These are phyloP conservation scores for Rhabdophis nuchalis DNA, from an alignment of 2,797 vertebrate genomes.

Conservation along the genomic window DNA sequence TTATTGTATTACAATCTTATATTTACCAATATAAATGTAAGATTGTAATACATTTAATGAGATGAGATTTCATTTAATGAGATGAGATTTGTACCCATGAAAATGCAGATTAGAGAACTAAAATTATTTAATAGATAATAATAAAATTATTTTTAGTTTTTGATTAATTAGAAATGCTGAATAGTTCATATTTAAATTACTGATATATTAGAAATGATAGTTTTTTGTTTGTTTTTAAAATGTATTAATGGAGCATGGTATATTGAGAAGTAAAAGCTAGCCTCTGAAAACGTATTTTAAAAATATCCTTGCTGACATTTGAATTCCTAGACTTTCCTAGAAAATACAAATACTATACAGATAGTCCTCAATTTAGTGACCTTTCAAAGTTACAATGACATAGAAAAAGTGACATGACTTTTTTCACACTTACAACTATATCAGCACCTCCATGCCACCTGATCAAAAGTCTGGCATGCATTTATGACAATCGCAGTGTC, in stretches of 20 bases:
- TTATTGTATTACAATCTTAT: not conserved
- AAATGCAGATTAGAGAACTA: not conserved
- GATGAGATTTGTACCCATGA: not conserved
- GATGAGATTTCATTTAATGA: not conserved
- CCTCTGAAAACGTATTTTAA: not conserved
- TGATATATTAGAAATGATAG: not conserved
- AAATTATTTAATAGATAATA: not conserved
- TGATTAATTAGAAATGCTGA: not conserved
- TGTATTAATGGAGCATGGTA: not conserved
- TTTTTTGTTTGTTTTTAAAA: not conserved
- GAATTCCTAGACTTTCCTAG: not conserved
- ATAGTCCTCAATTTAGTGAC: not conserved
- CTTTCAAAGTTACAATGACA: not conserved
- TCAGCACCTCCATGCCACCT: not conserved
- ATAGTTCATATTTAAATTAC: not conserved
- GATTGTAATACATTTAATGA: not conserved
- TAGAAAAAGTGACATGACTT: not conserved
- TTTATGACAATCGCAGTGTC: not conserved
- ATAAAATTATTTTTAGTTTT: not conserved
- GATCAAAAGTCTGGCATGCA: not conserved
- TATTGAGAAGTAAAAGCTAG: not conserved
- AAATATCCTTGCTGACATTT: not conserved
- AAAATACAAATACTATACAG: not conserved
- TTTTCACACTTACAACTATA: not conserved
- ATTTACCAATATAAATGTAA: not conserved